Conservation (phyloP, 2,888 invertebrate species). For the Drosophila ezoana region DNA sequence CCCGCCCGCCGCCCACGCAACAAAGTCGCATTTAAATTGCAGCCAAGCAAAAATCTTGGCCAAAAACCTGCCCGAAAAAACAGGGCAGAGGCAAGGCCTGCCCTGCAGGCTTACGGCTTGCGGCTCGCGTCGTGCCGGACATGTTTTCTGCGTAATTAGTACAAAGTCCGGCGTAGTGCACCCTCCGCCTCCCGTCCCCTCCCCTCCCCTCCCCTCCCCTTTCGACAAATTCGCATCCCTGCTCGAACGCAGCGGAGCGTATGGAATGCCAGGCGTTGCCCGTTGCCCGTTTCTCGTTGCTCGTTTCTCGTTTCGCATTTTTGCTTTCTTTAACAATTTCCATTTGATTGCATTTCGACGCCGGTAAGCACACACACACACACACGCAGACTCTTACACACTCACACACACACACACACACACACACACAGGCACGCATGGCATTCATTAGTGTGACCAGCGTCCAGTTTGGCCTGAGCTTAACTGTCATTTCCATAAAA, state of each 20-base stretch:
- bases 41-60: conserved; percentile 20
- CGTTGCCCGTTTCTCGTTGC: conserved; percentile 22
- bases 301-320: conserved; percentile 38
- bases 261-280: conserved; percentile 18
- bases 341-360: conserved; percentile 75
- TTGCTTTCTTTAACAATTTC: conserved; percentile 73
- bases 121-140: conserved; percentile 37
- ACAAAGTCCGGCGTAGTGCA: conserved; percentile 36
- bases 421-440: conserved; percentile 13
- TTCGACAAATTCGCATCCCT: conserved; percentile 11
- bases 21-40: conserved; percentile 63
- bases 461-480: conserved; percentile 59
- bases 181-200: conserved; percentile 11
- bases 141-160: conserved; percentile 76
- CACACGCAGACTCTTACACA: conserved; percentile 13
- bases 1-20: neutral
- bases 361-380: conserved; percentile 30
- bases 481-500: conserved; percentile 77
- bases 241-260: conserved; percentile 53
- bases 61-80: conserved; percentile 26
- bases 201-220: neutral
- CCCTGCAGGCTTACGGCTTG: conserved; percentile 7
- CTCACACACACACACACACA: conserved; percentile 4
- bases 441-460: conserved; percentile 71
- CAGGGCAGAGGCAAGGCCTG: conserved; percentile 5